phyloP scores from a whole-genome alignment of 2,888 invertebrate species.

The Drosophila anomalata region DNA sequence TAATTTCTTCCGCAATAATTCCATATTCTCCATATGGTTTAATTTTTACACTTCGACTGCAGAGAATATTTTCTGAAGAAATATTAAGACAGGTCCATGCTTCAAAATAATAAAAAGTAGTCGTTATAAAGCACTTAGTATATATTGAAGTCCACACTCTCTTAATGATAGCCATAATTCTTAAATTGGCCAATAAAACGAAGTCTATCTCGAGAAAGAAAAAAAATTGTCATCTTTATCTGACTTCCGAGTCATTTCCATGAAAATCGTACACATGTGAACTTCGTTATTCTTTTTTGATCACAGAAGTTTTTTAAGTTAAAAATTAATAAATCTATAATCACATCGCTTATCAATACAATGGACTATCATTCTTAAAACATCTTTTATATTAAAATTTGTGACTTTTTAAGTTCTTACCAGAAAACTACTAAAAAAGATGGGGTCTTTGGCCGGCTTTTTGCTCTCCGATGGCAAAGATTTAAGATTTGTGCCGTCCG shows the following conservation, averaged over 20 bases:
- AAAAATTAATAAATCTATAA: too few relatives aligned
- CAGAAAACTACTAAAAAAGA: not conserved
- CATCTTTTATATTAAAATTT: too few relatives aligned
- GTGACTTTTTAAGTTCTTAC: not conserved
- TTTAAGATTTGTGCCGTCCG: conserved; percentile 3
- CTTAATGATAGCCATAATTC: not conserved
- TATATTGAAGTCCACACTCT: not conserved
- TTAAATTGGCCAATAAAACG: not conserved
- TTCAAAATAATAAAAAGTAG: not conserved
- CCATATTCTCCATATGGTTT: not conserved
- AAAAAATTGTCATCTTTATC: not conserved
- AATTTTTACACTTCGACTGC: not conserved
- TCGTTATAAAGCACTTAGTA: not conserved
- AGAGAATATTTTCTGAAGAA: not conserved
- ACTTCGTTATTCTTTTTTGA: not conserved
- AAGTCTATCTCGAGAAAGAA: not conserved
- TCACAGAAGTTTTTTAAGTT: not conserved
- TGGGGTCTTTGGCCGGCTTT: conserved; percentile 3
- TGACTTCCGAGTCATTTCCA: not conserved
- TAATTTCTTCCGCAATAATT: not conserved
- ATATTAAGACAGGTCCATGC: not conserved
- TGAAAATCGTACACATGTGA: not conserved
- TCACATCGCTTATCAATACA: too few relatives aligned
- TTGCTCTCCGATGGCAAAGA: not conserved
- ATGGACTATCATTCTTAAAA: too few relatives aligned